Conservation (phyloP, 2,888 invertebrate species). For the Zhengitettix transpicula region DNA sequence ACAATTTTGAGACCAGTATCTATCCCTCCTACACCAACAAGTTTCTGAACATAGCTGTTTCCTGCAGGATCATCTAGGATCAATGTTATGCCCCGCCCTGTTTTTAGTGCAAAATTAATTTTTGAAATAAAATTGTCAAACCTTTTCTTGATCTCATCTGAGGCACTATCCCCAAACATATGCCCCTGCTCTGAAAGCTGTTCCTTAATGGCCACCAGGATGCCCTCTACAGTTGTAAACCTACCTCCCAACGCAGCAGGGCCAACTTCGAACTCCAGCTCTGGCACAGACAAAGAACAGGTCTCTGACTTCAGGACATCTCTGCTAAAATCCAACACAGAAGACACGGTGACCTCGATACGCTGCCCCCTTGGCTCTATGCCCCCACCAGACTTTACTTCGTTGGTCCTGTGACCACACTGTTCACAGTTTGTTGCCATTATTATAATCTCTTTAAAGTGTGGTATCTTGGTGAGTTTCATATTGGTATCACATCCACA, state of each 20-base stretch:
- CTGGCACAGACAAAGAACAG: slow-evolving; percentile 62
- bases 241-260: slow-evolving; percentile 74
- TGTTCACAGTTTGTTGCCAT: slow-evolving; percentile 89
- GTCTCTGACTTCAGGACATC: slow-evolving; percentile 90
- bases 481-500: slow-evolving; percentile 77
- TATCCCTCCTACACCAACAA: slow-evolving; percentile 16
- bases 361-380: slow-evolving; percentile 64
- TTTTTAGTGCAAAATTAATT: slow-evolving; percentile 47
- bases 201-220: slow-evolving; percentile 59
- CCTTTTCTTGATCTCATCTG: slow-evolving; percentile 31
- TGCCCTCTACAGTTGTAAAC: slow-evolving; percentile 90
- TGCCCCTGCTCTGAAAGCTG: slow-evolving; percentile 52
- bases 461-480: slow-evolving; percentile 81
- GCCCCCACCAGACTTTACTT: slow-evolving; percentile 88
- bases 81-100: slow-evolving; percentile 48
- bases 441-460: slow-evolving; percentile 94
- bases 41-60: slow-evolving; percentile 56
- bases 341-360: slow-evolving; percentile 55
- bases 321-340: slow-evolving; percentile 65
- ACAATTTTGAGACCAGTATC: slow-evolving; percentile 59
- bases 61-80: slow-evolving; percentile 93
- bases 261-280: slow-evolving; percentile 75
- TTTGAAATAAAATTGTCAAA: slow-evolving; percentile 46
- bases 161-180: slow-evolving; percentile 55
- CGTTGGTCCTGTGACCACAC: slow-evolving; percentile 86